phyloP scores from a whole-genome alignment of 2,113 vertebrate species.

The Ophthalmolycus amberensis region DNA sequence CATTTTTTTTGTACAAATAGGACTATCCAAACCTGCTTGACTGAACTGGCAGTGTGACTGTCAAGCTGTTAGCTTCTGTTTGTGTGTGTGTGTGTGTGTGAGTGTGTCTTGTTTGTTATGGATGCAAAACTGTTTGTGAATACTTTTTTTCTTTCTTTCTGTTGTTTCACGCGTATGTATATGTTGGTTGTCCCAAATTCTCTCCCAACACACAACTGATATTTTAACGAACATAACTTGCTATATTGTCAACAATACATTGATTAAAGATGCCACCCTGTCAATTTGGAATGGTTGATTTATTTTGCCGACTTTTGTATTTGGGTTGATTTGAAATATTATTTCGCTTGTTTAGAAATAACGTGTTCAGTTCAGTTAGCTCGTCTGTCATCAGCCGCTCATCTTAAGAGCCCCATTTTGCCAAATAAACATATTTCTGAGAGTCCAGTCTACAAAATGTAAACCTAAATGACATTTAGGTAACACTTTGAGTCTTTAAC shows the following conservation, averaged over 20 bases:
- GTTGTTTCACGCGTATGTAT: conserved; percentile 75
- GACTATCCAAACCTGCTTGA: conserved; percentile 66
- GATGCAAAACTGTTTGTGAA: conserved; percentile 65
- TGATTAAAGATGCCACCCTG: conserved; percentile 78
- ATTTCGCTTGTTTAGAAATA: neutral
- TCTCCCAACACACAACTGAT: conserved; percentile 73
- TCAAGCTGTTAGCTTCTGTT: conserved; percentile 54
- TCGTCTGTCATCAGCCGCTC: neutral
- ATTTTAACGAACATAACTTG: conserved; percentile 79
- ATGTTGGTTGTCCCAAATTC: conserved; percentile 76
- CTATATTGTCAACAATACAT: conserved; percentile 74
- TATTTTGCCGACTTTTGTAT: neutral
- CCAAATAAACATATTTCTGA: neutral
- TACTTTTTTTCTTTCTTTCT: conserved; percentile 47
- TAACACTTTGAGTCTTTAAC: neutral
- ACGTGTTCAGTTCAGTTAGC: neutral
- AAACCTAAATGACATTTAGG: neutral
- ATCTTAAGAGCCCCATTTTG: neutral
- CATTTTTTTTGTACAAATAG: conserved; percentile 75
- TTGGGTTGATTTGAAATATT: neutral
- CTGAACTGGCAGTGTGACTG: conserved; percentile 48
- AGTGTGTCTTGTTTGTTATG: conserved; percentile 48
- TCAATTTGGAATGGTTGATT: conserved; percentile 70
- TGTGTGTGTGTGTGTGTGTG: conserved; percentile 27
- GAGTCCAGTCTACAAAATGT: neutral